Evolutionary conservation across 2,113 vertebrate genomes (phyloP), one percentile per base, ranked within the genome.

Genomic region (Xenus cinereus): DNA sequence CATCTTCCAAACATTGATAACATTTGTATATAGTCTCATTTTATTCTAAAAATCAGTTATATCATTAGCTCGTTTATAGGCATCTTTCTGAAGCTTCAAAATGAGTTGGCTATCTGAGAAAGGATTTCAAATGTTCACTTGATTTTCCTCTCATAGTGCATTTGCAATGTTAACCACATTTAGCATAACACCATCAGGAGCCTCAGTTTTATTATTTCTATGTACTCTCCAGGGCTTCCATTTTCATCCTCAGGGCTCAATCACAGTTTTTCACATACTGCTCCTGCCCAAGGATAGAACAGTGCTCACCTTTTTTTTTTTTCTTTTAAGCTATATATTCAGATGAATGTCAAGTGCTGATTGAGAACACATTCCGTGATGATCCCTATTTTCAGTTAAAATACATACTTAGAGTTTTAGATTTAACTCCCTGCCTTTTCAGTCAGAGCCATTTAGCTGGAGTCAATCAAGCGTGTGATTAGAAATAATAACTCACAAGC

Each of bases 401-500:
- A 97, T 92, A 95, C 10, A n/a, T 94, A 96, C 94, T 97, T 98
- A 95, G 3, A 77, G 93, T 95, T 97, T 97, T 88, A 93, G 97
- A 98, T 97, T 97, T 97, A 97, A 97, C 95, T 97, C 95, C 75
- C 85, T 73, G 94, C 88, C 95, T 97, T 98, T 96, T 97, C 97
- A 97, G 94, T 90, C 81, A 88, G 92, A 97, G 94, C 94, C 96
- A 97, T 97, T 97, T 98, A 98, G 85, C 87, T 96, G 91, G 86
- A 98, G 94, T 98, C 97, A 98, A 97, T 98, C 97, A 98, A 96
- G 94, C 75, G 1, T 96, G 87, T 98, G 97, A 98, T 98, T 98
- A 98, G 96, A 98, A 98, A 98, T 97, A 98, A 96, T 95, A 98
- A 98, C 96, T 97, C 96, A 96, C 84, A 97, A 97, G 95, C 93